Base-by-base conservation (phyloP, 1,140 invertebrate species). In the Leptopilina boulardi region DNA sequence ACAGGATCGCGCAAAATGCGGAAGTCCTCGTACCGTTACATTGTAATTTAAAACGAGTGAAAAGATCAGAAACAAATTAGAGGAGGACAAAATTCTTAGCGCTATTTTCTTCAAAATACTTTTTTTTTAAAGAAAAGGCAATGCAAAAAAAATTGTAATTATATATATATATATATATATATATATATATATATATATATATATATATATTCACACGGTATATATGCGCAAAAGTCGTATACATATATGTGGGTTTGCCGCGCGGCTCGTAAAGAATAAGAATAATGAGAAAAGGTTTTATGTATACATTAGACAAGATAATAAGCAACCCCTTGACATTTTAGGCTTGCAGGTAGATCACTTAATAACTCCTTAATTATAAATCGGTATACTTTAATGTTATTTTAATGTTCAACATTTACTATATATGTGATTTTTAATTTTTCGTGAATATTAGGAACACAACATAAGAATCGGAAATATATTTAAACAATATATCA, bases 1-100 rank as follows among this genome's bases (percentile, higher is more conserved):
- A 41, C 75, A 80, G 79, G 70, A 77, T 75, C 73, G 73, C 73
- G 73, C 34, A 75, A 80, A 80, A 80, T 71, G 76, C 79, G 79
- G 79, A 80, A 80, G 79, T 80, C 51, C 54, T 77, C 66, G 26
- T 66, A 66, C 59, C 59, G 59, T 66, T 66, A 66, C 26, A 66
- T 34, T 34, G 59, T 66, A 34, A 66, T 66, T 66, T 13, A 23
- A 66, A 66, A 66, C 59, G 59, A 66, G 59, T n/a, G 59, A 30
- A n/a, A n/a, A 34, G 59, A 66, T 30, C 26, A 30, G 11, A n/a
- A n/a, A 66, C 59, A 66, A 66, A 66, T 66, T 66, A 66, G n/a
- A 66, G 59, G 21, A n/a, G 26, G 15, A 15, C 15, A 30, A 23
- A 66, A 66, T 23, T 30, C 59, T 23, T 66, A 0, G 23, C 2